A percentile compares a stretch with the other conserved stretches of the same genome.
Conservation (phyloP, 92 coral and sea anemone species). For the Zoanthus solanderi region DNA sequence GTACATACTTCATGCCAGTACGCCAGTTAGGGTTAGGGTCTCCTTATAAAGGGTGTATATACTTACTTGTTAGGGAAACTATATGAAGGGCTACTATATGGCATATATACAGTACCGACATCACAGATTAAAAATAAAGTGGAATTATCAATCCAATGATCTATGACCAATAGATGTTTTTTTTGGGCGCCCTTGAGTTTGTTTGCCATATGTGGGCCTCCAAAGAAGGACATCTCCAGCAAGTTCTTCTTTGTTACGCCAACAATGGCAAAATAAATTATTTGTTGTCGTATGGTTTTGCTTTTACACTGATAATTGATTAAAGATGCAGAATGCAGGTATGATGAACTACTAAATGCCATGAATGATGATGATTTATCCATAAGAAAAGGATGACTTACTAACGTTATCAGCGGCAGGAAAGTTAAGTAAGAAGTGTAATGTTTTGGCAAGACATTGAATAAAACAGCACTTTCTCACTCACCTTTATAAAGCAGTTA, state of each 20-base stretch:
- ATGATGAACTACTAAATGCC: no score
- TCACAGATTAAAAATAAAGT: neutral
- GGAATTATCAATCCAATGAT: neutral
- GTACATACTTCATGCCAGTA: no score
- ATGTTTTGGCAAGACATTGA: neutral
- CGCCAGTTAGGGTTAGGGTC: no score
- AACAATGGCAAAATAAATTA: neutral
- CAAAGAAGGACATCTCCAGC: neutral
- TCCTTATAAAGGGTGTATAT: no score
- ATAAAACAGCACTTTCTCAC: neutral
- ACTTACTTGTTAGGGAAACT: no score
- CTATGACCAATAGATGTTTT: neutral
- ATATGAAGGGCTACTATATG: no score
- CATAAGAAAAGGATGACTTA: no score
- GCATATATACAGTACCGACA: neutral
- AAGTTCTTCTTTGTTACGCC: neutral
- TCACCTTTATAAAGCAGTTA: slow-evolving; percentile 88
- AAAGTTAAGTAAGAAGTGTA: no score
- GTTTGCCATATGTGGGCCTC: neutral
- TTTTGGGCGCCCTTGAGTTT: neutral
- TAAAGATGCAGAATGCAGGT: neutral
- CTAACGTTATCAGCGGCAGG: no score
- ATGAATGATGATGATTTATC: no score
- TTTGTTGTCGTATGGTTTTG: neutral
- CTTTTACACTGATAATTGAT: neutral